Percentiles rank a stretch among this genome's conserved stretches.
phyloP scores from a whole-genome alignment of 2,797 vertebrate genomes.

The Notamacropus eugenii region DNA sequence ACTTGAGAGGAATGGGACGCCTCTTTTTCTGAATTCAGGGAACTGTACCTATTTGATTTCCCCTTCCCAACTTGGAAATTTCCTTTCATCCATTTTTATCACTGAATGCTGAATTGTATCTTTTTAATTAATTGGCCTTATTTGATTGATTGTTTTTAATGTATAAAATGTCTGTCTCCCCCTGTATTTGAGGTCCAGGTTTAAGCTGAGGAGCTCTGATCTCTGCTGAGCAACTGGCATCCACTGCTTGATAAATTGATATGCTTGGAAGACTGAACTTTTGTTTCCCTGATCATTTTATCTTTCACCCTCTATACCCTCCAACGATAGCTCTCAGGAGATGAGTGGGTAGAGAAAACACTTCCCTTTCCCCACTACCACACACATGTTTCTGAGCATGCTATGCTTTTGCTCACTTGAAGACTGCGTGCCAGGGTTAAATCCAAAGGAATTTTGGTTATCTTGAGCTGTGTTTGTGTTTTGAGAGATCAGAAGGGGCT shows the following conservation, averaged over 20 bases:
- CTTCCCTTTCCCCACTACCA: neutral
- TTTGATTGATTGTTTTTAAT: neutral
- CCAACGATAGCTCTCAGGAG: neutral
- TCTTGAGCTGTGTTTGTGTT: neutral
- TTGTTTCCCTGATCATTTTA: neutral
- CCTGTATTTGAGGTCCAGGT: neutral
- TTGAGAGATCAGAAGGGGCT: neutral
- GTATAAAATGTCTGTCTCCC: neutral
- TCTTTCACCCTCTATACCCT: neutral
- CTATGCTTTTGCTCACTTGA: neutral
- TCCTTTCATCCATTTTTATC: neutral
- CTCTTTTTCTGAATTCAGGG: neutral
- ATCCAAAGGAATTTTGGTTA: fast-evolving
- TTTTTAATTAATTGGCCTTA: neutral
- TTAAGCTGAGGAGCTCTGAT: neutral
- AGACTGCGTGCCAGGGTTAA: neutral
- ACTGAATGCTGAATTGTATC: neutral
- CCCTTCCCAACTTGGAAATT: neutral
- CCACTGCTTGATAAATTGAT: neutral
- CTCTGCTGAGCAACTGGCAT: neutral
- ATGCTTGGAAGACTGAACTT: neutral
- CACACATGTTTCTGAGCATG: neutral
- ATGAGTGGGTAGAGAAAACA: neutral
- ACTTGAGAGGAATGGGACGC: neutral
- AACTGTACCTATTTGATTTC: neutral